A percentile compares a stretch with the other conserved stretches of the same genome.
Conservation (phyloP, 2,113 vertebrate genomes). For the Tonatia bakeri region DNA sequence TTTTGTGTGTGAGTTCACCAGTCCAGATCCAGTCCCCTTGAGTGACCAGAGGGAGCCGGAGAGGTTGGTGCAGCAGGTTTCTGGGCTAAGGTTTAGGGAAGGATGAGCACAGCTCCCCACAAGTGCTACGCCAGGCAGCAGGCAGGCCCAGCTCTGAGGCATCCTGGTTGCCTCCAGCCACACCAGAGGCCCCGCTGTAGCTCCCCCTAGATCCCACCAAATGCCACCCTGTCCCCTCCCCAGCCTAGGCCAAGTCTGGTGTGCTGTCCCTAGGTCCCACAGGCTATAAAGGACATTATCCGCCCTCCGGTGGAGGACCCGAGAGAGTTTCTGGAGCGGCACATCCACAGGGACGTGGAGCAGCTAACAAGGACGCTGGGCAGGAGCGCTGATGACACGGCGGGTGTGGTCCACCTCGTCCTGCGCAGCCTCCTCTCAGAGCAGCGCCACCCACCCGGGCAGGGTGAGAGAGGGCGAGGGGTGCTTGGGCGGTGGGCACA, state of each 20-base stretch:
- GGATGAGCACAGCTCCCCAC: background rate
- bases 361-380: slow-evolving; percentile 86
- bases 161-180: too few species aligned
- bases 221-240: accelerated
- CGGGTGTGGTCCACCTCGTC: slow-evolving; percentile 82
- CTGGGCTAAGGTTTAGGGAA: background rate
- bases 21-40: too few species aligned
- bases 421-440: slow-evolving; percentile 81
- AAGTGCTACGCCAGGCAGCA: accelerated
- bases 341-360: slow-evolving; percentile 85
- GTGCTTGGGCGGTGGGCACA: accelerated
- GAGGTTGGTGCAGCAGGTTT: background rate
- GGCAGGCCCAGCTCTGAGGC: background rate
- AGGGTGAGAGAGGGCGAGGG: slow-evolving; percentile 77
- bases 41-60: background rate
- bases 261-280: background rate
- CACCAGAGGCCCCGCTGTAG: background rate
- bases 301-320: slow-evolving; percentile 79
- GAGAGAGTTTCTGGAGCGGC: slow-evolving; percentile 82
- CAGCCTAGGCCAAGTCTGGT: background rate
- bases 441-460: slow-evolving; percentile 26
- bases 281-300: slow-evolving; percentile 84
- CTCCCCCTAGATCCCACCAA: too few species aligned
- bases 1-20: background rate
- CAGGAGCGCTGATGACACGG: slow-evolving; percentile 87